Evolutionary conservation across 2,888 invertebrate species (phyloP), one percentile per base, ranked within the genome.

Genomic region (Sipha maydis): DNA sequence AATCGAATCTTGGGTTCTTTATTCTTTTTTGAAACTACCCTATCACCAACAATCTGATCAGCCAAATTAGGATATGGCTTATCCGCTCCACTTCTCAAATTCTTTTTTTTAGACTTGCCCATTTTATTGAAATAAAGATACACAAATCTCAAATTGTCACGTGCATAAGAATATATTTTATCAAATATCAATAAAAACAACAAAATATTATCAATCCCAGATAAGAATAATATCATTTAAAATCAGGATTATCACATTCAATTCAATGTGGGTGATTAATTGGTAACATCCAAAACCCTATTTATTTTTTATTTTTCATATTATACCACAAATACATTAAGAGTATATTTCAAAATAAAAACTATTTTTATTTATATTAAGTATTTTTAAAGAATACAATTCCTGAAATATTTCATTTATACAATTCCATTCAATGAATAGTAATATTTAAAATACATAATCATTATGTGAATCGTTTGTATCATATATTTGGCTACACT

Each of bases 1-100:
- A 93, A 92, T 89, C 95, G 93, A 83, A 94, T 93, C 93, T 96
- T 97, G 19, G 89, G 85, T 83, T 90, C 88, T 69, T 75, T 85
- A 25, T 89, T 89, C 28, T 56, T 79, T 67, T 88, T 89, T 31
- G 88, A 82, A 1, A 67, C 88, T 11, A 88, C 21, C 3, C 75
- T 80, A 75, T 82, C 88, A 14, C 80, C 11, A 28, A 75, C 80
- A 7, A 88, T 88, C 31, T 88, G 88, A 88, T 88, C 88, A 17
- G 61, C 88, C 17, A 88, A 61, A 75, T 88, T 88, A 1, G 88
- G n/a, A 7, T 88, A 88, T 17, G 88, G 88, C 19, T 88, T 88
- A 1, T 80, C 88, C 8, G 31, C 28, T 14, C 61, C 61, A 25
- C 73, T 21, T 48, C 31, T 73, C 14, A 61, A 11, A 19, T 75